Base-by-base conservation (phyloP, 64 coral and sea anemone genomes). In the Dendronephthya gigantea region DNA sequence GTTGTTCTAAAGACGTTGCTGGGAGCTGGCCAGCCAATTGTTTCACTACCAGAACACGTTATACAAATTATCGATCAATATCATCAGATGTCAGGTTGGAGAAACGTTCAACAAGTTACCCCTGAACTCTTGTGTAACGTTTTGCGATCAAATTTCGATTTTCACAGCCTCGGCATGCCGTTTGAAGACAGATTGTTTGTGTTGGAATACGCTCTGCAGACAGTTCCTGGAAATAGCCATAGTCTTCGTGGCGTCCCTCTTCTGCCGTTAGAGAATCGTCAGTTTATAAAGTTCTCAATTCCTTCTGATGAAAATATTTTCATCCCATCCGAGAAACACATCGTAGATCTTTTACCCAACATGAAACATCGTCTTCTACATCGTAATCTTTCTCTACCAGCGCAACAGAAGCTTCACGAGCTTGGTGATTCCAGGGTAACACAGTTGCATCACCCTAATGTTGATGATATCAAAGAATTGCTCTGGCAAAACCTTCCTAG, bases 21-120 rank as follows among this genome's bases (percentile, higher is more conserved):
- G 4, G 17, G 35, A 40, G 84, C 87, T 13, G 30, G 83, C 13
- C 39, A 90, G 72, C 88, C 83, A 17, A 40, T 93, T 9, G 89
- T 90, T 0, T 62, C 89, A 49, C 35, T 89, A 52, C 94, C 94
- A 15, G 9, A 25, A 35, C 91, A 93, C 65, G 87, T 97, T 17
- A 50, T 88, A 50, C 1, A 49, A 33, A 81, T 87, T 9, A 79
- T 93, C 15, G 4, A 39, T 5, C 16, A 15, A 6, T 87, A 23
- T 62, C 55, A 62, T 22, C 55, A 62, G 55, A n/a, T 62, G 25
- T 22, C 55, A 23, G 55, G 55, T 62, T 62, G 55, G 55, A 62
- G 25, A 5, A n/a, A 7, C 55, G 17, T 62, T 13, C 55, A 62
- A 27, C 19, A 36, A 39, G 72, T 79, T 29, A 36, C 30, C 4